phyloP scores from a whole-genome alignment of 2,797 vertebrate genomes.

The Allenopithecus nigroviridis region DNA sequence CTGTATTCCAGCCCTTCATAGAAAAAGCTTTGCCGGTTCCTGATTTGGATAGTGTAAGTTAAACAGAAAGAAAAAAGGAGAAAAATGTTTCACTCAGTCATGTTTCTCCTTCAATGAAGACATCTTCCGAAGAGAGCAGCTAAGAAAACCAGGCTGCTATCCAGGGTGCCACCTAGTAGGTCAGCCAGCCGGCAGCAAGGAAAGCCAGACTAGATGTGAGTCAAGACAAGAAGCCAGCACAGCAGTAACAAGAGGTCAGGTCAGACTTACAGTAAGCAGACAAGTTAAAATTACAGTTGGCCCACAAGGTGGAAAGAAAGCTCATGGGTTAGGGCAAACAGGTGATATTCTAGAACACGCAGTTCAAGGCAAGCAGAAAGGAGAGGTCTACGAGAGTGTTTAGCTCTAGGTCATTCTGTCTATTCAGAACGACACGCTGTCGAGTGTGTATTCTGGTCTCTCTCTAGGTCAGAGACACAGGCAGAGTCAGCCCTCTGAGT shows the following conservation, averaged over 20 bases:
- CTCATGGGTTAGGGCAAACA: neutral
- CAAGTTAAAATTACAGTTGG: neutral
- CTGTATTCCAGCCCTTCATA: neutral
- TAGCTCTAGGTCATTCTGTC: too few species aligned
- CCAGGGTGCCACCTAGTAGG: neutral
- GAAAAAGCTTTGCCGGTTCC: neutral
- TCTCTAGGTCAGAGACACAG: neutral
- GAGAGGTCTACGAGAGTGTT: neutral
- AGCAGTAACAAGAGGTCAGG: neutral
- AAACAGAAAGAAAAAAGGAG: neutral
- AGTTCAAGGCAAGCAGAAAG: neutral
- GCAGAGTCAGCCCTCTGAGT: neutral
- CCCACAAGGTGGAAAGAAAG: neutral
- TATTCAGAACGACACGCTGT: too few species aligned
- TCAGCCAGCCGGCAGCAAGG: neutral
- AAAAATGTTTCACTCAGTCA: slow-evolving; percentile 27
- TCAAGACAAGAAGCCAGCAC: slow-evolving; percentile 8
- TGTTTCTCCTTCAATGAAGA: slow-evolving; percentile 30
- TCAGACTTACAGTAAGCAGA: neutral
- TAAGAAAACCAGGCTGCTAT: neutral
- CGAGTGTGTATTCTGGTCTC: neutral
- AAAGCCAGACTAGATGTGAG: neutral
- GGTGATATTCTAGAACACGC: neutral
- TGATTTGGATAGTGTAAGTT: neutral
- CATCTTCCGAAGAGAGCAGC: neutral